Percentiles rank a stretch among this genome's conserved stretches.
Evolutionary conservation across 2,888 invertebrate genomes (phyloP).

Genomic region (Volucella inanis): DNA sequence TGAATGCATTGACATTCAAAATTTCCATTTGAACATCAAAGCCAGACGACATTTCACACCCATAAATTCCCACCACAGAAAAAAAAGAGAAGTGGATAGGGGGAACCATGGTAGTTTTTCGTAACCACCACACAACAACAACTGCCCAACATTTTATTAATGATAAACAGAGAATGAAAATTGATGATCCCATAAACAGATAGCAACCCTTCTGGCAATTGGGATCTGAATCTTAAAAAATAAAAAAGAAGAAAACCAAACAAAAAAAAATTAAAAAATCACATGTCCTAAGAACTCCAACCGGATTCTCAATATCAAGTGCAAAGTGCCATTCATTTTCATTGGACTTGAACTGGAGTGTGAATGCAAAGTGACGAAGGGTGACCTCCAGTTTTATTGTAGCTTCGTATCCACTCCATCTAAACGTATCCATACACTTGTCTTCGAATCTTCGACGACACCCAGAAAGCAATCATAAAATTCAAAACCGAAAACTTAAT

Average conservation of each 20-base stretch:
- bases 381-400: background rate
- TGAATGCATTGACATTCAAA: constrained; percentile 13
- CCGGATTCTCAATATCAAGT: constrained; percentile 60
- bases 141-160: constrained; percentile 62
- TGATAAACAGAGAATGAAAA: constrained; percentile 43
- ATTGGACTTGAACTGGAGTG: too few relatives aligned
- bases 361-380: too few relatives aligned
- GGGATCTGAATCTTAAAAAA: constrained; percentile 24
- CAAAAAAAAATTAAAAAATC: too few relatives aligned
- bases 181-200: constrained; percentile 61
- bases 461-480: constrained; percentile 59
- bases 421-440: constrained; percentile 18
- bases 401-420: constrained; percentile 6
- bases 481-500: constrained; percentile 68
- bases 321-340: constrained; percentile 67
- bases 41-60: constrained; percentile 64
- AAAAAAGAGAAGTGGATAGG: background rate
- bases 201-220: constrained; percentile 15
- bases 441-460: constrained; percentile 13
- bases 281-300: constrained; percentile 55
- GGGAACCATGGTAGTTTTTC: constrained; percentile 7
- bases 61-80: constrained; percentile 42
- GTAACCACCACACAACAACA: constrained; percentile 59
- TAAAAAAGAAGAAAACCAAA: background rate
- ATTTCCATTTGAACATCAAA: constrained; percentile 34